Evolutionary conservation across 2,888 invertebrate species (phyloP), one percentile per base, ranked within the genome.

Genomic region (Noctua comes): DNA sequence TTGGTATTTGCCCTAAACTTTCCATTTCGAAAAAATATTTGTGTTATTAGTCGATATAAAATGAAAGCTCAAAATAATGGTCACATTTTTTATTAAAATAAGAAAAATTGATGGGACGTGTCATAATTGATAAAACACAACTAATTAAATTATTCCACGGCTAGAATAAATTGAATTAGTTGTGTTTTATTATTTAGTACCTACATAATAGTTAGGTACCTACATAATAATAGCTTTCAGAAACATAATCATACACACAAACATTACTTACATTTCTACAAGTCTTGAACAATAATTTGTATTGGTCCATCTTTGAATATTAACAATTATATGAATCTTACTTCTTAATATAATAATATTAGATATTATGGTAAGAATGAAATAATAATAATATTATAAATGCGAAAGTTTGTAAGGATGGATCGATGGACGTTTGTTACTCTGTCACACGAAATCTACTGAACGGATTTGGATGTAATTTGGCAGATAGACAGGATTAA

Each of bases 41-140:
- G 13, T 43, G 40, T 24, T 8, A 21, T 48, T 40, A 13, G 8
- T n/a, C 2, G n/a, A 31, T 59, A 40, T 27, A 21, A 73, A 79
- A 69, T 64, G 1, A 80, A 81, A 70, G 0, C 2, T 18, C 43
- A n/a, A n/a, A 36, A 31, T 0, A 43, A 51, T 59, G 27, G 27
- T 65, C 24, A 51, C 16, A 16, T 74, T 68, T 76, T 86, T 77
- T 84, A 79, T 87, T 82, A 79, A 75, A 75, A 74, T 76, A 72
- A 27, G n/a, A 68, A 81, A 72, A 77, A 73, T 11, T 57, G 43
- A 69, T 77, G 64, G 66, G n/a, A 64, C 54, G 59, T 65, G 54
- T 70, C 66, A 54, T 79, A 74, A 76, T 81, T 70, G 62, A 36
- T 73, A 36, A 54, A 70, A 73, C 2, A 77, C 24, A 66, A 84